A percentile compares a stretch with the other conserved stretches of the same genome.
Evolutionary conservation across 2,888 invertebrate species (phyloP).

Genomic region (Lithosia quadra): DNA sequence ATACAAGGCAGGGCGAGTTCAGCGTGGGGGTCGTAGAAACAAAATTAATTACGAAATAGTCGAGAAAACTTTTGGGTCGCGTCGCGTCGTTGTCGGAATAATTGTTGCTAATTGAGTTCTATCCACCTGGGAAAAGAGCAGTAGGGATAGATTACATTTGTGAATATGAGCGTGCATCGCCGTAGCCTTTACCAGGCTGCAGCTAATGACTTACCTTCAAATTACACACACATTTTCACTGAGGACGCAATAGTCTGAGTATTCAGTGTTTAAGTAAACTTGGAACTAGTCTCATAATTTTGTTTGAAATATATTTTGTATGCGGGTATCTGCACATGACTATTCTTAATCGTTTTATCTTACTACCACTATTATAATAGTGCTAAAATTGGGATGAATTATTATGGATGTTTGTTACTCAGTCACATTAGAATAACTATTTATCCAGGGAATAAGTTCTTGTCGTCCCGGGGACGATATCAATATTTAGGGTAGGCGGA

Average conservation of each 20-base stretch:
- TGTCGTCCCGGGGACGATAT: too few species aligned
- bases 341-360: too few species aligned
- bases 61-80: slow-evolving; percentile 76
- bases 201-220: slow-evolving; percentile 61
- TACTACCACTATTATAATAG: too few species aligned
- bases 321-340: neutral
- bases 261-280: slow-evolving; percentile 13
- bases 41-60: slow-evolving; percentile 84
- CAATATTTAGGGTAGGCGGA: too few species aligned
- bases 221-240: slow-evolving; percentile 53
- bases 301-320: neutral
- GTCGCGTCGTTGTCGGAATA: slow-evolving; percentile 74
- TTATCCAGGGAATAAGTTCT: too few species aligned
- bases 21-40: slow-evolving; percentile 69
- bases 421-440: too few species aligned
- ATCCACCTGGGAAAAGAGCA: slow-evolving; percentile 68
- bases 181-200: slow-evolving; percentile 35
- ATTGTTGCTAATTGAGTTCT: slow-evolving; percentile 83
- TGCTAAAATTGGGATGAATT: too few species aligned
- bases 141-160: slow-evolving; percentile 61
- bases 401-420: too few species aligned
- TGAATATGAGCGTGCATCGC: slow-evolving; percentile 44
- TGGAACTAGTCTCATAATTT: neutral
- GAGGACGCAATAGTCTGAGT: slow-evolving; percentile 1
- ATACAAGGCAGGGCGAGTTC: slow-evolving; percentile 57